phyloP scores from a whole-genome alignment of 2,797 vertebrate genomes.

The Balearica regulorum region DNA sequence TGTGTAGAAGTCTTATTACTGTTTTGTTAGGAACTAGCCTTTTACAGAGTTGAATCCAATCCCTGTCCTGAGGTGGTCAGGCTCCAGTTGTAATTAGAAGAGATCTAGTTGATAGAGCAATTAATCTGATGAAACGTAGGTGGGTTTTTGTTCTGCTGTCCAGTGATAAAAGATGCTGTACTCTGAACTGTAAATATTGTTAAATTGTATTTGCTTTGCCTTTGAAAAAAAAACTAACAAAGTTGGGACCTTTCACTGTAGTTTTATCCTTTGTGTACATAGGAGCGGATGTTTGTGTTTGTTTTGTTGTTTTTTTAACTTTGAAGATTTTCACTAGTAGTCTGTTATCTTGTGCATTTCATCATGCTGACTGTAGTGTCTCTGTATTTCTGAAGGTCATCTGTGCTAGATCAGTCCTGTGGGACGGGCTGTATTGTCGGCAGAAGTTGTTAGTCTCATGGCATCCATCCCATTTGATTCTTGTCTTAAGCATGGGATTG shows the following conservation, averaged over 20 bases:
- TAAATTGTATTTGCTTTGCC: background rate
- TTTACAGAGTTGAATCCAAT: background rate
- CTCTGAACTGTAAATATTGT: slow-evolving; percentile 49
- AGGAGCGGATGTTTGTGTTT: background rate
- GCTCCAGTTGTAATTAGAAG: background rate
- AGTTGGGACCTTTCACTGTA: background rate
- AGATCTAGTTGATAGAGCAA: background rate
- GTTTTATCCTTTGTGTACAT: background rate
- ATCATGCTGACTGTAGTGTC: background rate
- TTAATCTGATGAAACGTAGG: background rate
- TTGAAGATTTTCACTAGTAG: background rate
- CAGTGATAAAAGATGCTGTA: background rate
- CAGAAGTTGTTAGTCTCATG: background rate
- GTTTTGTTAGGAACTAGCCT: background rate
- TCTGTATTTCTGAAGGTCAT: background rate
- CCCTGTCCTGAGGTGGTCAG: background rate
- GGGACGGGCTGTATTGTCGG: background rate
- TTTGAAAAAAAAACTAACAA: background rate
- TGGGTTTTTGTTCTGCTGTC: background rate
- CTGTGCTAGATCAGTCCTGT: background rate
- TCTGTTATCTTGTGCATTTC: background rate
- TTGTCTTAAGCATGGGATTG: background rate
- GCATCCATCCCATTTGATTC: background rate
- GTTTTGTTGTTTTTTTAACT: background rate
- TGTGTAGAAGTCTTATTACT: background rate